Conservation (phyloP, 2,888 invertebrate genomes). For the Creontiades dilutus region DNA sequence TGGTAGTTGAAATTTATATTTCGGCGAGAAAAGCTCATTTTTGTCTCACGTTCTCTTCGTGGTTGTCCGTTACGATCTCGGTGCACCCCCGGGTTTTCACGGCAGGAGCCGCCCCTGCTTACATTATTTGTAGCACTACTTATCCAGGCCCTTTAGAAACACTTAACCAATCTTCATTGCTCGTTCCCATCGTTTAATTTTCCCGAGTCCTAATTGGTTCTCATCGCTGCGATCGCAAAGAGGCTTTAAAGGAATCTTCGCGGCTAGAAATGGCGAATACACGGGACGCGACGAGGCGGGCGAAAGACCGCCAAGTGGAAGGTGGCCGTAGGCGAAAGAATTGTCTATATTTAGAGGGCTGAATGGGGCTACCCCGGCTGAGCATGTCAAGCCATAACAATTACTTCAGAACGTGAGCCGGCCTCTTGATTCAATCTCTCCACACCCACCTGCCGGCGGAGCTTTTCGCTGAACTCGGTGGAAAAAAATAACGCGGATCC, state of each 20-base stretch:
- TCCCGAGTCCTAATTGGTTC: not conserved
- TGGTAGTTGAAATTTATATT: no score
- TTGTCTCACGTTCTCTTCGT: no score
- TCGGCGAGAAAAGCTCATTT: no score
- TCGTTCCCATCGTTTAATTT: not conserved
- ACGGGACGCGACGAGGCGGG: not conserved
- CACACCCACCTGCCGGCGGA: constrained; percentile 24
- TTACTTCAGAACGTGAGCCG: constrained; percentile 30
- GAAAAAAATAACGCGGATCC: constrained; percentile 2
- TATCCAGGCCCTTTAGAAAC: not conserved
- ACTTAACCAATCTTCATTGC: not conserved
- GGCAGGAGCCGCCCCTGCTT: no score
- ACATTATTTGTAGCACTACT: no score
- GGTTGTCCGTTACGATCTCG: no score
- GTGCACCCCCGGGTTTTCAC: no score
- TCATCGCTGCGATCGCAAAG: not conserved
- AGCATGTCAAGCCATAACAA: constrained; percentile 37
- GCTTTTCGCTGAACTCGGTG: constrained; percentile 4
- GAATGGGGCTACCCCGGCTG: not conserved
- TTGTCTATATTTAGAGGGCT: constrained; percentile 30
- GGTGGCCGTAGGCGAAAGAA: constrained; percentile 28
- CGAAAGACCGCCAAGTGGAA: constrained; percentile 8
- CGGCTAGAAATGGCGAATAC: not conserved
- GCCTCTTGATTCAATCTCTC: constrained; percentile 7
- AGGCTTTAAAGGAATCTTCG: not conserved